Percentiles rank a stretch among this genome's conserved stretches.
Evolutionary conservation across 2,113 vertebrate genomes (phyloP).

Genomic region (Rana temporaria): DNA sequence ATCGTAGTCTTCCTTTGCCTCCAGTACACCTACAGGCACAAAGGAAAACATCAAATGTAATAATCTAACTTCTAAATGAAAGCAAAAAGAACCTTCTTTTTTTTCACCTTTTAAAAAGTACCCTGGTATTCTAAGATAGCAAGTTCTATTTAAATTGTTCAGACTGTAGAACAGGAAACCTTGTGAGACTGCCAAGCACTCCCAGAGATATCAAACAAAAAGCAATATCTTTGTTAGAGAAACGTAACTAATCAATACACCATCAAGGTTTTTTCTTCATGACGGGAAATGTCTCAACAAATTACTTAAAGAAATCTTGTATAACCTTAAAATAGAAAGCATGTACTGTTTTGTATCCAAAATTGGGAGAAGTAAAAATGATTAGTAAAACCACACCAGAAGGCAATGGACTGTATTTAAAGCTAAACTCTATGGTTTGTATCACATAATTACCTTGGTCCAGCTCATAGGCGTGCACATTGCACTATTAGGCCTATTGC

Average conservation of each 20-base stretch:
- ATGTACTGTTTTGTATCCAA: not conserved
- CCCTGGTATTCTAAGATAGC: not conserved
- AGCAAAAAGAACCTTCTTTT: not conserved
- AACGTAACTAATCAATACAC: conserved; percentile 11
- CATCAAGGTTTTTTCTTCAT: conserved; percentile 3
- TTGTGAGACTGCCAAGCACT: not conserved
- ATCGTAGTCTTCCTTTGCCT: not conserved
- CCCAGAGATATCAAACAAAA: conserved; percentile 4
- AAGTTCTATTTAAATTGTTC: not conserved
- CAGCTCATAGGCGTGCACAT: no score
- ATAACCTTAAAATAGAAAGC: not conserved
- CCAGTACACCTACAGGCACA: not conserved
- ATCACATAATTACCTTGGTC: no score
- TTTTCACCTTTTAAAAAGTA: not conserved
- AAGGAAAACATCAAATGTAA: conserved; percentile 20
- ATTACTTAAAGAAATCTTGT: not conserved
- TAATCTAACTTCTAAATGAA: conserved; percentile 9
- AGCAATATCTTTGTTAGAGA: not conserved
- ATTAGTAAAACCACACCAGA: no score
- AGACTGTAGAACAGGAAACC: not conserved
- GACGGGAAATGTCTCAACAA: not conserved
- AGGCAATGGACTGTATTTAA: no score
- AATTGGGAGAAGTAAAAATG: no score
- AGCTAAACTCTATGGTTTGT: no score
- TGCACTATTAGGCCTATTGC: no score